These are phyloP conservation scores for Narcine bancroftii DNA, from an alignment of 2,113 vertebrate species.

Conservation along the genomic window DNA sequence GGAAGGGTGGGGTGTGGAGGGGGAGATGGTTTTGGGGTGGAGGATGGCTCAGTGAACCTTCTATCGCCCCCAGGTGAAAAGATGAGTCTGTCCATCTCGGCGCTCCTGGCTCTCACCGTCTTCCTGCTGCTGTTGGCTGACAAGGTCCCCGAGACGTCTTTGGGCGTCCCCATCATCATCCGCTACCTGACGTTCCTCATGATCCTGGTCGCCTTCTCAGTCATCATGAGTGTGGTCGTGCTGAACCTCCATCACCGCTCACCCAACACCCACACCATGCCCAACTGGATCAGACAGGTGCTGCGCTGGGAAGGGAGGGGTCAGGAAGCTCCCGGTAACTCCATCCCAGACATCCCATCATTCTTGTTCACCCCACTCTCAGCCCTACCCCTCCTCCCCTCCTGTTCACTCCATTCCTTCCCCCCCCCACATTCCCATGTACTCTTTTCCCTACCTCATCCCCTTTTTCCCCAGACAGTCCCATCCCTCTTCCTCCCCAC, in stretches of 20 bases:
- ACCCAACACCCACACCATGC: conserved; percentile 76
- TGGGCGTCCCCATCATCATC: conserved; percentile 79
- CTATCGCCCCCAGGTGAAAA: conserved; percentile 67
- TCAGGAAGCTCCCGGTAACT: too few species aligned
- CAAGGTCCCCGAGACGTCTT: conserved; percentile 79
- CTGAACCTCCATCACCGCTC: conserved; percentile 85
- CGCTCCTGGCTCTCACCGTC: conserved; percentile 79
- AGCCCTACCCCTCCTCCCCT: too few species aligned
- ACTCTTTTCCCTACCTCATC: too few species aligned
- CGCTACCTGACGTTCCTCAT: conserved; percentile 89
- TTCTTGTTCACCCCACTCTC: not conserved
- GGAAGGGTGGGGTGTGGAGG: too few species aligned
- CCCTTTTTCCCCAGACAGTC: too few species aligned
- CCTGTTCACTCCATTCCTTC: too few species aligned
- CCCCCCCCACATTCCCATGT: too few species aligned
- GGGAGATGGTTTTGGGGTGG: too few species aligned
- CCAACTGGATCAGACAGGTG: conserved; percentile 76
- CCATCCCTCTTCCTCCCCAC: too few species aligned
- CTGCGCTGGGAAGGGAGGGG: conserved; percentile 28
- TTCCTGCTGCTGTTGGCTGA: conserved; percentile 82
- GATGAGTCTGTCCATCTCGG: conserved; percentile 84
- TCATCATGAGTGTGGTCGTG: conserved; percentile 81
- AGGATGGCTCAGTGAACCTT: not conserved
- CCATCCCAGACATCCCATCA: not conserved
- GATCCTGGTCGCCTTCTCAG: conserved; percentile 78